Conservation (phyloP, 2,797 vertebrate species). For the Emys orbicularis region DNA sequence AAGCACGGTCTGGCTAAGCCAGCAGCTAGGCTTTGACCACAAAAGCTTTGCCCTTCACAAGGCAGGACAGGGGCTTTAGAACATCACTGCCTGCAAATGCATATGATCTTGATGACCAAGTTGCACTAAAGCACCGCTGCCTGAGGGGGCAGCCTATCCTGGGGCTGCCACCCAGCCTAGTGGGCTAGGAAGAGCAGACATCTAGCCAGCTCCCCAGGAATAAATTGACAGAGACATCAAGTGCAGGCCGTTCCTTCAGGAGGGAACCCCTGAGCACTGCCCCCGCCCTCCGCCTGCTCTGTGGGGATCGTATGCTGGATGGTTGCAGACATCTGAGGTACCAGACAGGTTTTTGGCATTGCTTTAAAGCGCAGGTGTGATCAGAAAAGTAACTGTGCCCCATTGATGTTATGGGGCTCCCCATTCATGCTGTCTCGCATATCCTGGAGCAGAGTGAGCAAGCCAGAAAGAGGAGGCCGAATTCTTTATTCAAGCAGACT, state of each 20-base stretch:
- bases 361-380: not conserved
- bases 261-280: not conserved
- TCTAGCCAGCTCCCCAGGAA: not conserved
- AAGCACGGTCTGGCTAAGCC: accelerated
- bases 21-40: not conserved
- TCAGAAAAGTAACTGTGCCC: not conserved
- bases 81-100: not conserved
- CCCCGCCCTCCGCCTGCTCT: not conserved
- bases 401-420: not conserved
- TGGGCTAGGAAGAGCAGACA: not conserved
- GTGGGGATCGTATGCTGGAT: not conserved
- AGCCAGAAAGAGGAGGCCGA: not conserved
- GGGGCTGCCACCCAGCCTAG: not conserved
- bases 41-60: not conserved
- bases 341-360: not conserved
- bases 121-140: not conserved
- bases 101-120: not conserved
- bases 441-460: not conserved
- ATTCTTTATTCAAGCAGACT: not conserved
- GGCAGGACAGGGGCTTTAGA: not conserved
- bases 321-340: not conserved
- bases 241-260: not conserved
- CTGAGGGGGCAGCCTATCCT: not conserved
- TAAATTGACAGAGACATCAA: not conserved
- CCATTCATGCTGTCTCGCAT: not conserved